phyloP scores from a whole-genome alignment of 92 coral and sea anemone genomes.

The Micromussa lordhowensis region DNA sequence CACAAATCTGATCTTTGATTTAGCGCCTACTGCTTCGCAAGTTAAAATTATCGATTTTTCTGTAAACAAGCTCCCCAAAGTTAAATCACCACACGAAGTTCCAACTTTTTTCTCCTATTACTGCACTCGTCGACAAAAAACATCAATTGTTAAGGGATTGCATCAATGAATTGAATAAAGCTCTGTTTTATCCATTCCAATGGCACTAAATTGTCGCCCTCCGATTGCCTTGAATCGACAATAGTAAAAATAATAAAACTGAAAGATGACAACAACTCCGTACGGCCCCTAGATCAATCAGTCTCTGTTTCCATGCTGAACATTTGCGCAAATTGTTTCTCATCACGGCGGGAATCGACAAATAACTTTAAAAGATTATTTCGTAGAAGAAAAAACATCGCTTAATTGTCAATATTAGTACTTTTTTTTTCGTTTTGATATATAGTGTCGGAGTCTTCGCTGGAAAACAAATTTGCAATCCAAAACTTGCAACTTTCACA shows the following conservation, averaged over 20 bases:
- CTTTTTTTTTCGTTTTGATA: neutral
- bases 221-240: slow-evolving; percentile 9
- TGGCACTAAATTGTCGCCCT: slow-evolving; percentile 10
- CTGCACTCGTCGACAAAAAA: neutral
- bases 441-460: neutral
- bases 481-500: neutral
- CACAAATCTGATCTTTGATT: slow-evolving; percentile 27
- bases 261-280: neutral
- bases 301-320: neutral
- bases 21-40: neutral
- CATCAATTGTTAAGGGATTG: neutral
- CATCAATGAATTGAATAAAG: neutral
- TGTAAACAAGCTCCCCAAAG: neutral
- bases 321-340: slow-evolving; percentile 15
- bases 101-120: neutral
- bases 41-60: slow-evolving; percentile 4
- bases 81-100: neutral
- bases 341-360: neutral
- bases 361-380: neutral
- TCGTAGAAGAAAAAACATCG: neutral
- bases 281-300: neutral
- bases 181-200: neutral
- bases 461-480: neutral
- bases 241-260: neutral
- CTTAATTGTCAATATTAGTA: neutral